phyloP scores from a whole-genome alignment of 2,797 vertebrate genomes.

The Urocyon cinereoargenteus region DNA sequence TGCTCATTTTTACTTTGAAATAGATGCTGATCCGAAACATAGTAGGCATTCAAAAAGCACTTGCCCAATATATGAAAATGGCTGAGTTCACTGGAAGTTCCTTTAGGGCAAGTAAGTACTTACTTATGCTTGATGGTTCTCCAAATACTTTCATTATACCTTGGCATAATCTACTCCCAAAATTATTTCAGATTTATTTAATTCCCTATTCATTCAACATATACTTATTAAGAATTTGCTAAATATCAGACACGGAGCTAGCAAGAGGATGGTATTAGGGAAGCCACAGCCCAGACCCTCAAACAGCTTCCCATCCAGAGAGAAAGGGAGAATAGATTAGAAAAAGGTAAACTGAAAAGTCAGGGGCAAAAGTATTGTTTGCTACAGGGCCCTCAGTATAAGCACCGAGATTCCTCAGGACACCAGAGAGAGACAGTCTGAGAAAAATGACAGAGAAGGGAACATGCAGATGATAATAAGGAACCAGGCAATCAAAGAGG shows the following conservation, averaged over 20 bases:
- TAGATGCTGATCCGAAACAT: neutral
- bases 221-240: neutral
- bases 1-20: neutral
- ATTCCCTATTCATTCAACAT: neutral
- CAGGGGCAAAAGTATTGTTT: neutral
- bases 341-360: neutral
- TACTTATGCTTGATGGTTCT: neutral
- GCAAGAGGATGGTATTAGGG: neutral
- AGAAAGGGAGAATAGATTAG: neutral
- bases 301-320: neutral
- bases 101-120: neutral
- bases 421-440: neutral
- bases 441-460: neutral
- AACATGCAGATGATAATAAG: neutral
- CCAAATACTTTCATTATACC: neutral
- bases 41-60: neutral
- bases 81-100: neutral
- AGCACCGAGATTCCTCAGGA: neutral
- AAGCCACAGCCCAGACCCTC: neutral
- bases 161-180: neutral
- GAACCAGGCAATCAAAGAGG: neutral
- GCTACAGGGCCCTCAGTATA: neutral
- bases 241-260: neutral
- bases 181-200: constrained; percentile 24
- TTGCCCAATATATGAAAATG: neutral